Base-by-base conservation (phyloP, 2,888 invertebrate genomes). In the Amphimallon solstitiale region DNA sequence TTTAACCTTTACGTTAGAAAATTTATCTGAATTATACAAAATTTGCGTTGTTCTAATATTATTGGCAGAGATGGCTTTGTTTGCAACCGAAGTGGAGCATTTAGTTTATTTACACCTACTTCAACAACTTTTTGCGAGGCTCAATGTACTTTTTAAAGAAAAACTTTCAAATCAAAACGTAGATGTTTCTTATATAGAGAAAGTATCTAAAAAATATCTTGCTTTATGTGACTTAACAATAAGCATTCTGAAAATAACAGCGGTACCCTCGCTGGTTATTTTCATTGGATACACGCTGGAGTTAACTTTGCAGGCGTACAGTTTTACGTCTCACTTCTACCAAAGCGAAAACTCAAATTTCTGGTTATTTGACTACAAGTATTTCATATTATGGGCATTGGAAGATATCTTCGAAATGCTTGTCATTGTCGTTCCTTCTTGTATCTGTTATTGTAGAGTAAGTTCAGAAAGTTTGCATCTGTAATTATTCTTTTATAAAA, bases 261-360 rank as follows among this genome's bases (percentile, higher is more conserved):
- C 49, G 9, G 2, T 52, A 17, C 23, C 51, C 5, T 21, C 40
- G 6, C 1, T 63, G 3, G 15, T 19, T 14, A 40, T 21, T 19
- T 14, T 51, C 12, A 12, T 9, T n/a, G 63, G 54, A 14, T 6
- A 15, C 1, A 15, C 21, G 6, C 19, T 12, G 17, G 9, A 45
- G 10, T n/a, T 63, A 17, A 19, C 52, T 15, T 10, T 51, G 15
- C 63, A 54, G 12, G 12, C 29, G 15, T 46, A 63, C n/a, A 38
- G 54, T 10, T 2, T 63, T 4, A 4, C 54, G 34, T 52, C 63
- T 14, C 43, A 45, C 4, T 12, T 63, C 7, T 63, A 63, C 35
- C 29, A 35, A 12, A 63, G 63, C 21, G 10, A 14, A 34, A 63
- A 63, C 10, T 21, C 63, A 1, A 21, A 15, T 6, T 12, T 19